Evolutionary conservation across 2,113 vertebrate species (phyloP).

Genomic region (Oncorhynchus gorbuscha): DNA sequence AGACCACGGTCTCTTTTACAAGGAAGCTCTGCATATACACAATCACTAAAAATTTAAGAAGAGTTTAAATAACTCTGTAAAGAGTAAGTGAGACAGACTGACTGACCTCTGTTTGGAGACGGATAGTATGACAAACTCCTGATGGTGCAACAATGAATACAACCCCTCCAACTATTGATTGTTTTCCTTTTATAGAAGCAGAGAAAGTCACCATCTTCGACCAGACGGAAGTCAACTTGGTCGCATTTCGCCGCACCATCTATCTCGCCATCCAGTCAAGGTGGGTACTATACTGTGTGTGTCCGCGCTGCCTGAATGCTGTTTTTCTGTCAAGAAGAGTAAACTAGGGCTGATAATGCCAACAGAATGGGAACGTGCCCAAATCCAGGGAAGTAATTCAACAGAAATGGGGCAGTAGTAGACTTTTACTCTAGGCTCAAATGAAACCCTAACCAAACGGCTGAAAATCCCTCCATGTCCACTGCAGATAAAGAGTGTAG

Average conservation of each 20-base stretch:
- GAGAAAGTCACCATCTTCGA: constrained; percentile 95
- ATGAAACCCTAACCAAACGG: not conserved
- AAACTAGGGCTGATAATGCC: not conserved
- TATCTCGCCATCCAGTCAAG: constrained; percentile 99
- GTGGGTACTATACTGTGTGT: constrained; percentile 64
- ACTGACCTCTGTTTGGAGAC: too few relatives aligned
- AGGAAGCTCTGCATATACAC: too few relatives aligned
- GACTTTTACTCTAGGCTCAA: not conserved
- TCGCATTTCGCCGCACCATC: constrained; percentile 95
- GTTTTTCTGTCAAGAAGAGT: not conserved
- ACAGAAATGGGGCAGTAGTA: not conserved
- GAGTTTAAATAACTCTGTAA: too few relatives aligned
- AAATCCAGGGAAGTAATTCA: not conserved
- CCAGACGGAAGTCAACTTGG: constrained; percentile 96
- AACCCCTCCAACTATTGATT: not conserved
- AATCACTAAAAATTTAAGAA: too few relatives aligned
- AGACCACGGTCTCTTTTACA: too few relatives aligned
- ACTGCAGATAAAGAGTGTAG: not conserved
- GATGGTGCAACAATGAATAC: too few relatives aligned
- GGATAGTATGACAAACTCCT: too few relatives aligned
- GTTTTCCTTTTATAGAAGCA: constrained; percentile 62
- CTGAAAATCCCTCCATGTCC: not conserved
- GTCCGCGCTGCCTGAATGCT: too few relatives aligned
- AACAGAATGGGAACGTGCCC: not conserved
- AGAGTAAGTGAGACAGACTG: too few relatives aligned